Evolutionary conservation across 2,888 invertebrate species (phyloP), one percentile per base, ranked within the genome.

Genomic region (Athrips mouffetella): DNA sequence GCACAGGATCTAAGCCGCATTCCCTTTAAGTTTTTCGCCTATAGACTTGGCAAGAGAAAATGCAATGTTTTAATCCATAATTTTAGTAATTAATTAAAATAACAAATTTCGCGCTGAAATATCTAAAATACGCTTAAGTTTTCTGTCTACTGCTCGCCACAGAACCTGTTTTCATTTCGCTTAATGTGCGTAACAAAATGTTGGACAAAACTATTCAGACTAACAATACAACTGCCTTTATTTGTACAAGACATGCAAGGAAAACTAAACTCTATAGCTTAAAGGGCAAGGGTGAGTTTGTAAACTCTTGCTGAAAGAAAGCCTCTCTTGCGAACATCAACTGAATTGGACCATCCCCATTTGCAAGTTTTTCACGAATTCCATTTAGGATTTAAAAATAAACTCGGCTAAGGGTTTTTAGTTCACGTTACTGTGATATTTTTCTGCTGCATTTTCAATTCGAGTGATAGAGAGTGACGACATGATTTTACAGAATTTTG

Each of bases 131-230:
- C n/a, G n/a, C n/a, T n/a, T n/a, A n/a, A n/a, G n/a, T n/a, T 13
- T 13, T 6, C 31, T 6, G n/a, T 5, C 27, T n/a, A n/a, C 27
- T 27, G n/a, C n/a, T 31, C 31, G 8, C 20, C 16, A 40, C 40
- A 2, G 6, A 41, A 41, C 23, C 23, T 8, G 40, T 40, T 40
- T 40, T 40, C 25, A 41, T 41, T 41, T 15, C 40, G 13, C 23
- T 13, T 41, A 41, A 41, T 41, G 40, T 27, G 27, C 40, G 40
- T 41, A 16, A 41, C 40, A 15, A 25, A 25, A 41, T 41, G 25
- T 15, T 41, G 23, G 15, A 11, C 40, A 5, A 10, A 41, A 41
- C 25, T 41, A 18, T 37, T 11, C 37, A 10, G 37, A 37, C 37
- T 37, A 11, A 23, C 40, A 41, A 23, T 25, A 6, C 25, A 13